Percentiles rank a stretch among this genome's conserved stretches.
phyloP scores from a whole-genome alignment of 2,113 vertebrate species.

The Spheniscus mendiculus region DNA sequence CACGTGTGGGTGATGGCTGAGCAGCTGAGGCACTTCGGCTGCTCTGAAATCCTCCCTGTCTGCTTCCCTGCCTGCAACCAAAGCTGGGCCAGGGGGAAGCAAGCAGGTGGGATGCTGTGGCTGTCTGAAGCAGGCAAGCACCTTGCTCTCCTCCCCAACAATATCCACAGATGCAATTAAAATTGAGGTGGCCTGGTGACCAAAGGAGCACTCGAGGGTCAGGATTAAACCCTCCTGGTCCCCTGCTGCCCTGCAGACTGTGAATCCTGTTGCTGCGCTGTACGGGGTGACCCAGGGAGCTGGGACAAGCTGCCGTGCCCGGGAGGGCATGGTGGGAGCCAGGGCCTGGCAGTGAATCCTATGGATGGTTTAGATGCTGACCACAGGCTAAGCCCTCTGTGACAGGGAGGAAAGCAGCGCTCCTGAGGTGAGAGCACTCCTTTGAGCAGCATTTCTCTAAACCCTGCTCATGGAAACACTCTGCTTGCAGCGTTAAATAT shows the following conservation, averaged over 20 bases:
- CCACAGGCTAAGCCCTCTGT: rapidly evolving
- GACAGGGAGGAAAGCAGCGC: neutral
- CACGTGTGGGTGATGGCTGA: neutral
- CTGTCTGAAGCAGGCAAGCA: neutral
- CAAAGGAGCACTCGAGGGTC: neutral
- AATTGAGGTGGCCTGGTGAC: neutral
- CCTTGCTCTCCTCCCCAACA: neutral
- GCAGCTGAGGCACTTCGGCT: neutral
- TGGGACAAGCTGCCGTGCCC: neutral
- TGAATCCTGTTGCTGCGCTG: neutral
- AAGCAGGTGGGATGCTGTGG: neutral
- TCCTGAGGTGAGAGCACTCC: neutral
- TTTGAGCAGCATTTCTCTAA: neutral
- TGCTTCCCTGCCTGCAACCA: neutral
- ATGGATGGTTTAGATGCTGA: neutral
- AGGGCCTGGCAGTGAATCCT: neutral
- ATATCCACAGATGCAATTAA: neutral
- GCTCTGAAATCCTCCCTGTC: neutral
- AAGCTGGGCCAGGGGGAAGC: neutral
- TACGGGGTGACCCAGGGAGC: neutral
- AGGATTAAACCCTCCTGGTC: neutral
- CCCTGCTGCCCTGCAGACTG: neutral
- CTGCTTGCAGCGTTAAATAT: neutral
- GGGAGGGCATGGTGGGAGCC: neutral
- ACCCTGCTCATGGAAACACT: neutral